Evolutionary conservation across 2,888 invertebrate genomes (phyloP), one percentile per base, ranked within the genome.

Genomic region (Erebia palarica): DNA sequence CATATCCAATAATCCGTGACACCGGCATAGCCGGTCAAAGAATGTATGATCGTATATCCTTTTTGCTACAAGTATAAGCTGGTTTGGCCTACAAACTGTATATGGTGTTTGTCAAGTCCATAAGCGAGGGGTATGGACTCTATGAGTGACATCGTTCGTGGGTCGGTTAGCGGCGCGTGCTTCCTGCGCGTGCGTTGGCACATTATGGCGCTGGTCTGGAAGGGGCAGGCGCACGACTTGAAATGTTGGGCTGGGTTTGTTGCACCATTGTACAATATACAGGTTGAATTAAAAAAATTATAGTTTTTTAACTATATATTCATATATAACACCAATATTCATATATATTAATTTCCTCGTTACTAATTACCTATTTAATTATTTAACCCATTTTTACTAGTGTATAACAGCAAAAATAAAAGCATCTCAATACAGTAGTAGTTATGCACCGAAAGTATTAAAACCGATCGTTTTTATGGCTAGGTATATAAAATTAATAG

Each of bases 131-230:
- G 74, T 75, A 78, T n/a, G n/a, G n/a, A n/a, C n/a, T n/a, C n/a
- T n/a, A n/a, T 79, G 57, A 18, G 60, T 67, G 66, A 58, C 66
- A 78, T 77, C 80, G 78, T 78, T 79, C 80, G 78, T 78, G 80
- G 79, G 80, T 79, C 81, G 81, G 75, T 75, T 80, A 82, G 83
- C 84, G 85, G 85, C 84, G 88, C 89, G 86, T 87, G 89, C 82
- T 89, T 89, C 90, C 90, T 89, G 91, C 86, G 86, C 79, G 80
- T 77, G 81, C 85, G 78, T 74, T 42, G 53, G 53, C 60, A 66
- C 66, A 58, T 27, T 66, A 55, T 66, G 58, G 67, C 18, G 16
- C 47, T 42, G 63, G 73, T 76, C 77, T 77, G 77, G 79, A 79
- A 78, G 84, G 77, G 77, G 77, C 78, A 76, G 75, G 78, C 83